A percentile compares a stretch with the other conserved stretches of the same genome.
These are phyloP conservation scores for Anomalospiza imberbis DNA, from an alignment of 2,797 vertebrate genomes.

Conservation along the genomic window DNA sequence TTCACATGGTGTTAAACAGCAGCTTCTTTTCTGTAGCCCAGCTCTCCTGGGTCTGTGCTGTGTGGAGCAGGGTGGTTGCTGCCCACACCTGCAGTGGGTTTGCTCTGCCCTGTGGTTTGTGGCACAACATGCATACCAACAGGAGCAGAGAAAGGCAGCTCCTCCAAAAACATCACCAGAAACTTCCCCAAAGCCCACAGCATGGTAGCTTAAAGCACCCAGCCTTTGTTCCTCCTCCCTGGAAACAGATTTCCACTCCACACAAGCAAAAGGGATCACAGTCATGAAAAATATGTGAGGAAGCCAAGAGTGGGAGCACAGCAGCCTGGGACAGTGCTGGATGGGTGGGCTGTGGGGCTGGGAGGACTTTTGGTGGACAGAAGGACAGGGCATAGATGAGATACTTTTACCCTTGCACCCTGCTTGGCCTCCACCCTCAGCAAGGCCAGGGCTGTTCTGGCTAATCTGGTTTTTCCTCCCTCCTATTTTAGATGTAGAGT, in stretches of 20 bases:
- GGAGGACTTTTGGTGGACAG: neutral
- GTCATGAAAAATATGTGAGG: neutral
- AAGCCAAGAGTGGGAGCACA: neutral
- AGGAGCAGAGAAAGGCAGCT: neutral
- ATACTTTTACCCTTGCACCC: neutral
- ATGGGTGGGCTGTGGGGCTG: neutral
- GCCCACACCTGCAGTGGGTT: neutral
- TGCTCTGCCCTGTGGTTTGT: neutral
- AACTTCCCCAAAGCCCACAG: neutral
- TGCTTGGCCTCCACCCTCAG: neutral
- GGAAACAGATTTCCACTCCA: neutral
- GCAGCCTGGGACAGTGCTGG: neutral
- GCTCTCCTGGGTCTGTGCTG: neutral
- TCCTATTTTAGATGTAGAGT: neutral
- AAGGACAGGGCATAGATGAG: rapidly evolving
- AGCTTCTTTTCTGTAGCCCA: neutral
- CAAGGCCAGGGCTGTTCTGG: neutral
- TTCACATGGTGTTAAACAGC: neutral
- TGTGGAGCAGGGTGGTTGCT: neutral
- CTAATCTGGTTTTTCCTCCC: neutral
- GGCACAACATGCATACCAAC: neutral
- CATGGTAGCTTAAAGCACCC: neutral
- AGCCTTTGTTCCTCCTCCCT: neutral
- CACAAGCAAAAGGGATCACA: neutral
- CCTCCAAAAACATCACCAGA: neutral